Percentiles rank a stretch among this genome's conserved stretches.
Conservation (phyloP, 2,113 vertebrate genomes). For the Gymnarchus niloticus region DNA sequence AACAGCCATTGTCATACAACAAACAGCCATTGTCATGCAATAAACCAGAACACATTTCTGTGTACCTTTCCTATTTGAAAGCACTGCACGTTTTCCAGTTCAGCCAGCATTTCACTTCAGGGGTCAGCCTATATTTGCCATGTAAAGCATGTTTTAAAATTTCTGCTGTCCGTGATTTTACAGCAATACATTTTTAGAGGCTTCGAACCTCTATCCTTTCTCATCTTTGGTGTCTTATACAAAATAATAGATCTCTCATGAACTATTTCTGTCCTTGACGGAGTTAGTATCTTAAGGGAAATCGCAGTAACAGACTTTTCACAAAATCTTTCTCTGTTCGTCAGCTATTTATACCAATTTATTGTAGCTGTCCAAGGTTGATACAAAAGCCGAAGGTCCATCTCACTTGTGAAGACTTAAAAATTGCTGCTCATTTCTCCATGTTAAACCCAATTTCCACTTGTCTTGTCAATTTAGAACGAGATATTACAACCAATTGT, state of each 20-base stretch:
- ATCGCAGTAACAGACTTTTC: background rate
- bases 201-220: background rate
- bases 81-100: background rate
- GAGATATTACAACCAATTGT: background rate
- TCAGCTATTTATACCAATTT: background rate
- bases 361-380: background rate
- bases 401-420: background rate
- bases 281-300: background rate
- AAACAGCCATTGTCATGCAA: background rate
- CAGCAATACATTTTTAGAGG: background rate
- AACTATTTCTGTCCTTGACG: background rate
- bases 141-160: background rate
- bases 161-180: background rate
- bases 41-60: background rate
- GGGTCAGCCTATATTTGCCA: background rate
- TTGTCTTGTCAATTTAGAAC: background rate
- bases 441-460: background rate
- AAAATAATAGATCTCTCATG: background rate
- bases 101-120: background rate
- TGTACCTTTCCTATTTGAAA: background rate
- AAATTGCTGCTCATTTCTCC: background rate
- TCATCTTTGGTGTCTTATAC: background rate
- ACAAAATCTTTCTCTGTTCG: background rate
- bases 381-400: background rate
- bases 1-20: background rate